Base-by-base conservation (phyloP, 2,113 vertebrate species). In the Myrmophylax atrothorax region DNA sequence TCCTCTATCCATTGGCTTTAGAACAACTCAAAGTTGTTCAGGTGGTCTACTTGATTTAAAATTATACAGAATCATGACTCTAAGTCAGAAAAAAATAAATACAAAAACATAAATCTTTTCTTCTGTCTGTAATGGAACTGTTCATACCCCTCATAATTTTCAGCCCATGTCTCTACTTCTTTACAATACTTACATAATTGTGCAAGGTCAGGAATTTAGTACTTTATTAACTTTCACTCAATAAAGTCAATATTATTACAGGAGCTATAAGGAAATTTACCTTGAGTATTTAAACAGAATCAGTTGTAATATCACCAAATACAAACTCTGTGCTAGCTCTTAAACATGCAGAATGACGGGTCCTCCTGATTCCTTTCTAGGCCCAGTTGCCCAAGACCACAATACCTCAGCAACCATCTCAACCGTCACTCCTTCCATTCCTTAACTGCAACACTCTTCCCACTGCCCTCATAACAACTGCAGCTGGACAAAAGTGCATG, bases 341-440 rank as follows among this genome's bases (percentile, higher is more conserved):
- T 44, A 75, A 76, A 16, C 2, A 7, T 8, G 66, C 19, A 66
- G 31, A 80, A 53, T 47, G 35, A 16, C 18, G 62, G 33, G 12
- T 44, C 18, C 33, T 44, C 18, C 69, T 66, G 40, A 46, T 8
- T 17, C 35, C 11, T 40, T 46, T 42, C 47, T 47, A 69, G 35
- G 4, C 4, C 22, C 15, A 29, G 70, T 46, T 25, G 73, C 13
- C 70, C 2, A 5, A 56, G 24, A 50, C 3, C 40, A 35, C 37
- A 75, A 55, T 42, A 4, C 35, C 24, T 8, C 25, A 67, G 33
- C 14, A 85, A 9, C 10, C 4, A 1, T 50, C n/a, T n/a, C 1
- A 0, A 11, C 33, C 3, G 1, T 1, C 2, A 63, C 49, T 73
- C 20, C 20, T 50, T 50, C 62, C 15, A 12, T 24, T 77, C 20